Evolutionary conservation across 2,797 vertebrate species (phyloP).

Genomic region (Cirrhinus mrigala): DNA sequence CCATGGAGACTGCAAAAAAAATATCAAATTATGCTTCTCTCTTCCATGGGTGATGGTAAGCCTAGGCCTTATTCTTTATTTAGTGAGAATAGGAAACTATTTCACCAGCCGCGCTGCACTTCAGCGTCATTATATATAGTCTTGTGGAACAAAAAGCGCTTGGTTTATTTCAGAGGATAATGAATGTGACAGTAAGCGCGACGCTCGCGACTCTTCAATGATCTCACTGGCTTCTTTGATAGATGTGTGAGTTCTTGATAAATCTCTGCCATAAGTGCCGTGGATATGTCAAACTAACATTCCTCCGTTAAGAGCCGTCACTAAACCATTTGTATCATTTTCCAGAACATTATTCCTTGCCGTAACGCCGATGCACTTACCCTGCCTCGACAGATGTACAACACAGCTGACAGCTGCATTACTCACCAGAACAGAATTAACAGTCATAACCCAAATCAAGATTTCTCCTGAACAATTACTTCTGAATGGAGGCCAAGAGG

Average conservation of each 20-base stretch:
- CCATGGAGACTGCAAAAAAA: slow-evolving; percentile 42
- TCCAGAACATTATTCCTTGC: slow-evolving; percentile 40
- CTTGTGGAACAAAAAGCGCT: slow-evolving; percentile 51
- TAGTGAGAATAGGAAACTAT: slow-evolving; percentile 51
- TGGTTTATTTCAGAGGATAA: slow-evolving; percentile 52
- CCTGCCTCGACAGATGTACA: slow-evolving; percentile 71
- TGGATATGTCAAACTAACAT: slow-evolving; percentile 27
- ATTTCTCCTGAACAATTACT: slow-evolving; percentile 68
- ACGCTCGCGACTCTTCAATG: slow-evolving; percentile 10
- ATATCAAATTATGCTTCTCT: slow-evolving; percentile 53
- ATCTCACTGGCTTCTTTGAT: slow-evolving; percentile 42
- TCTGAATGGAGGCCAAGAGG: slow-evolving; percentile 67
- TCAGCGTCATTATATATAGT: slow-evolving; percentile 46
- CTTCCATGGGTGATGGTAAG: slow-evolving; percentile 28
- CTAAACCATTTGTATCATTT: slow-evolving; percentile 44
- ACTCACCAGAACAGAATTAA: slow-evolving; percentile 64
- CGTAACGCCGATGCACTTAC: slow-evolving; percentile 29
- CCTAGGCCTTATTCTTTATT: slow-evolving; percentile 55
- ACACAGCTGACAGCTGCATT: slow-evolving; percentile 79
- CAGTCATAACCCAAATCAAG: slow-evolving; percentile 63
- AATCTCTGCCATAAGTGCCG: slow-evolving; percentile 30
- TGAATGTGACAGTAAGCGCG: slow-evolving; percentile 28
- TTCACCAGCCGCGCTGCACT: slow-evolving; percentile 49
- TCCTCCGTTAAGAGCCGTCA: slow-evolving; percentile 6
- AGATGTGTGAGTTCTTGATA: slow-evolving; percentile 20